These are phyloP conservation scores for Hypena proboscidalis DNA, from an alignment of 2,888 invertebrate species.

Conservation along the genomic window DNA sequence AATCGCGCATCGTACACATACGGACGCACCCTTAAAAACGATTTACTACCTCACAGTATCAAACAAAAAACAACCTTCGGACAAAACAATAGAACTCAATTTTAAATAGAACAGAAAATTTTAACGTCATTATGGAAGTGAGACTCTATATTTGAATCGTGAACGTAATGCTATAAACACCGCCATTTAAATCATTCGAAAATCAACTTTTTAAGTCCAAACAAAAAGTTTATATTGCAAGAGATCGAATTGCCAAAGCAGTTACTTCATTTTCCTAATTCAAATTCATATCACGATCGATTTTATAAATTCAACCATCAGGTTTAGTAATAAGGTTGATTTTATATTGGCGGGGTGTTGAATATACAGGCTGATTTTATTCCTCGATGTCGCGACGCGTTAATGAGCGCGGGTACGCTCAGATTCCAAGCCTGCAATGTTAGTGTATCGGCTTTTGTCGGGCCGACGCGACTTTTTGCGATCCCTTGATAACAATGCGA, in stretches of 20 bases:
- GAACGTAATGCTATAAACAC: slow-evolving; percentile 33
- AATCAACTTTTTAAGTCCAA: neutral
- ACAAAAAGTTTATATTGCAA: slow-evolving; percentile 11
- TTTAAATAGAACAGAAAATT: neutral
- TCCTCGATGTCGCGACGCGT: slow-evolving; percentile 63
- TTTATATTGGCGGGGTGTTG: slow-evolving; percentile 20
- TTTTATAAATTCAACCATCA: slow-evolving; percentile 6
- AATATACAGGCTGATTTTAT: slow-evolving; percentile 49
- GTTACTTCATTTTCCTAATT: slow-evolving; percentile 34
- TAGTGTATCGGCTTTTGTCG: slow-evolving; percentile 81
- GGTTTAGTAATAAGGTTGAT: neutral
- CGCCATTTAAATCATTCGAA: neutral
- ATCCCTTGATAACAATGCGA: slow-evolving; percentile 80
- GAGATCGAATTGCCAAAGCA: slow-evolving; percentile 5
- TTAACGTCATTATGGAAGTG: slow-evolving; percentile 26
- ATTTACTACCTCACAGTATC: slow-evolving; percentile 9
- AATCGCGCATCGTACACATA: slow-evolving; percentile 60
- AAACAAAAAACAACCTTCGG: neutral
- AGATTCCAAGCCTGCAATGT: slow-evolving; percentile 76
- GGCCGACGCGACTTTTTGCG: slow-evolving; percentile 79
- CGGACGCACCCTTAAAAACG: slow-evolving; percentile 40
- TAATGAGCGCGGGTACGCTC: slow-evolving; percentile 79
- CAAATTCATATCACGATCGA: slow-evolving; percentile 9
- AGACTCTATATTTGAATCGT: slow-evolving; percentile 20
- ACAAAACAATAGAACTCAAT: slow-evolving; percentile 6